A percentile compares a stretch with the other conserved stretches of the same genome.
Conservation (phyloP, 2,113 vertebrate species). For the Atrichornis clamosus region DNA sequence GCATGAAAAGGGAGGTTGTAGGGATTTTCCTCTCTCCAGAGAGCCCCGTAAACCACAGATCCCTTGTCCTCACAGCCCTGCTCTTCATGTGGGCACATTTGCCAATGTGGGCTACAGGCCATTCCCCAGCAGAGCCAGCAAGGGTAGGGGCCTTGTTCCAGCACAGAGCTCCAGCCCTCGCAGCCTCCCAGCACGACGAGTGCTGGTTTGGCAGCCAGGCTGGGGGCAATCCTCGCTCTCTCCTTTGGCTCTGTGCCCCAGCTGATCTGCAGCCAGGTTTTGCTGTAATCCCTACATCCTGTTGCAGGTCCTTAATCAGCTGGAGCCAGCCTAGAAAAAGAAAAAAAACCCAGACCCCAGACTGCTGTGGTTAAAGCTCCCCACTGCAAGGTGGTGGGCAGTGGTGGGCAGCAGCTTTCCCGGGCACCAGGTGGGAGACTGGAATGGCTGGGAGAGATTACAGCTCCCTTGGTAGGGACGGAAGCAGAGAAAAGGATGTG, state of each 20-base stretch:
- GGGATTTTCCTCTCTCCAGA: neutral
- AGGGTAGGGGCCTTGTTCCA: slow-evolving; percentile 18
- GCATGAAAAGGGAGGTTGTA: fast-evolving
- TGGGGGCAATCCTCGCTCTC: slow-evolving; percentile 47
- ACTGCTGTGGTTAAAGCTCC: neutral
- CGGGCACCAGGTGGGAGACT: neutral
- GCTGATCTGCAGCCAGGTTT: slow-evolving; percentile 74
- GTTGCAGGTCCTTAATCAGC: slow-evolving; percentile 81
- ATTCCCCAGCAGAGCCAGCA: neutral
- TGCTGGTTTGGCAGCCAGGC: slow-evolving; percentile 52
- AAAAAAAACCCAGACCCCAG: neutral
- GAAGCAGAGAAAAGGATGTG: neutral
- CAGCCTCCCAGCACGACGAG: slow-evolving; percentile 16
- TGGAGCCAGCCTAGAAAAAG: slow-evolving; percentile 60
- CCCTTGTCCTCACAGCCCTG: neutral
- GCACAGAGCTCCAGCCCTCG: neutral
- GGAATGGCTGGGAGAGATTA: neutral
- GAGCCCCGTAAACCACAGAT: neutral
- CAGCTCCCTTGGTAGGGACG: neutral
- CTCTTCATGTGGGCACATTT: neutral
- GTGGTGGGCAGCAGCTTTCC: slow-evolving; percentile 30
- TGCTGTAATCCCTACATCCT: slow-evolving; percentile 79
- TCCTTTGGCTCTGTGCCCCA: slow-evolving; percentile 68
- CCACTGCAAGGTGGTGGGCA: neutral
- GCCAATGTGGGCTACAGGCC: slow-evolving; percentile 14